Conservation (phyloP, 92 coral and sea anemone species). For the Muricea muricata region DNA sequence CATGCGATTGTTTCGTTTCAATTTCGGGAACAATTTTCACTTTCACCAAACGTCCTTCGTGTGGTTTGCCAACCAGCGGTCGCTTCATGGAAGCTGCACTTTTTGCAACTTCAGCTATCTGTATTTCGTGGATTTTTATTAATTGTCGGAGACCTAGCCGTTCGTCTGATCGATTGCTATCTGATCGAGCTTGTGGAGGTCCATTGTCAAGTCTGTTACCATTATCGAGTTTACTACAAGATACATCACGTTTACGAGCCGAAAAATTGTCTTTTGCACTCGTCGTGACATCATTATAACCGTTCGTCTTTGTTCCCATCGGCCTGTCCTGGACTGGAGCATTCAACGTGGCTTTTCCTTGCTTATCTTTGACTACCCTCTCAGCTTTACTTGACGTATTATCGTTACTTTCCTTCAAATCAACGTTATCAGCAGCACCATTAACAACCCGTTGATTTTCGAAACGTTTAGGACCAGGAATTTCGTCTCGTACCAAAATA, state of each 20-base stretch:
- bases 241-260: neutral
- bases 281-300: neutral
- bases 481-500: slow-evolving; percentile 7
- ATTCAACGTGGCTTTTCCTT: neutral
- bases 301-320: neutral
- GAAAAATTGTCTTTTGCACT: neutral
- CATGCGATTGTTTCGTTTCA: slow-evolving; percentile 33
- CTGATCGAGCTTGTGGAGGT: neutral
- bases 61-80: slow-evolving; percentile 14
- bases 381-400: neutral
- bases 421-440: neutral
- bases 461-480: neutral
- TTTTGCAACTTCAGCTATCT: slow-evolving; percentile 87
- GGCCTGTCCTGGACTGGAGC: neutral
- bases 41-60: slow-evolving; percentile 50
- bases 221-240: slow-evolving; percentile 1
- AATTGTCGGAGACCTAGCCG: slow-evolving; percentile 89
- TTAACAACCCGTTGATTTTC: neutral
- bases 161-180: slow-evolving; percentile 53
- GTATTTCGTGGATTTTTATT: slow-evolving; percentile 86
- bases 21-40: slow-evolving; percentile 38
- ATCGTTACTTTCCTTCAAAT: neutral
- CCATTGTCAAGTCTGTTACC: neutral
- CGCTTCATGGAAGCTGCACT: slow-evolving; percentile 69
- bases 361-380: neutral